Conservation (phyloP, 2,113 vertebrate species). For the Lophius piscatorius region DNA sequence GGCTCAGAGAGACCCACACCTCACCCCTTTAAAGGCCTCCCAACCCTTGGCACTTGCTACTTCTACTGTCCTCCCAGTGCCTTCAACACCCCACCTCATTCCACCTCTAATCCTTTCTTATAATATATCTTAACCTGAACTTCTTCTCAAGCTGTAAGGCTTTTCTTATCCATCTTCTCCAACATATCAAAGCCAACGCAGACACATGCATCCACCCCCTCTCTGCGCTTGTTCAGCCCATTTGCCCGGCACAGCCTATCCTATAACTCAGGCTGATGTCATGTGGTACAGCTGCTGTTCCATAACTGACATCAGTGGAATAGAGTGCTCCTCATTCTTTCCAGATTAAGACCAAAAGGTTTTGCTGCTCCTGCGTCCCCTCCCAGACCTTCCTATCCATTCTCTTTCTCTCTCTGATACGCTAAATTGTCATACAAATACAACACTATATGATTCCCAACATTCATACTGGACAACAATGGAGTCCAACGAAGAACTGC, state of each 20-base stretch:
- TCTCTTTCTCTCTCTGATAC: not conserved
- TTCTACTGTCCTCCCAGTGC: not conserved
- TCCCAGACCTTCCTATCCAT: not conserved
- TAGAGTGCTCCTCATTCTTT: conserved; percentile 78
- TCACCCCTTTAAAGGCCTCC: conserved; percentile 25
- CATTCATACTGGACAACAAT: conserved; percentile 1
- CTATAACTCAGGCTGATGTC: conserved; percentile 68
- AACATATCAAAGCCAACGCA: not conserved
- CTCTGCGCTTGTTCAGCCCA: not conserved
- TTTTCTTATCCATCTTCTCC: not conserved
- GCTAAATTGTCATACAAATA: not conserved
- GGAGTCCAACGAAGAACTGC: conserved; percentile 31
- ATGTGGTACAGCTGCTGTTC: conserved; percentile 56
- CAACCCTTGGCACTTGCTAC: not conserved
- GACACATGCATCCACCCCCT: not conserved
- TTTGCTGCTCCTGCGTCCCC: conserved; percentile 24
- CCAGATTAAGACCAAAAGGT: conserved; percentile 66
- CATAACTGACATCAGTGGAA: conserved; percentile 72
- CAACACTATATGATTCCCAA: not conserved
- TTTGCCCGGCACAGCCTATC: conserved; percentile 39
- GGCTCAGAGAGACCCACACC: conserved; percentile 38
- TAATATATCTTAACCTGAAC: not conserved
- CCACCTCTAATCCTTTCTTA: conserved; percentile 22
- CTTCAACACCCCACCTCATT: conserved; percentile 14
- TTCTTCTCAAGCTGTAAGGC: not conserved